Percentiles rank a stretch among this genome's conserved stretches.
These are phyloP conservation scores for Drosophila stalkeri DNA, from an alignment of 2,888 invertebrate species.

Conservation along the genomic window DNA sequence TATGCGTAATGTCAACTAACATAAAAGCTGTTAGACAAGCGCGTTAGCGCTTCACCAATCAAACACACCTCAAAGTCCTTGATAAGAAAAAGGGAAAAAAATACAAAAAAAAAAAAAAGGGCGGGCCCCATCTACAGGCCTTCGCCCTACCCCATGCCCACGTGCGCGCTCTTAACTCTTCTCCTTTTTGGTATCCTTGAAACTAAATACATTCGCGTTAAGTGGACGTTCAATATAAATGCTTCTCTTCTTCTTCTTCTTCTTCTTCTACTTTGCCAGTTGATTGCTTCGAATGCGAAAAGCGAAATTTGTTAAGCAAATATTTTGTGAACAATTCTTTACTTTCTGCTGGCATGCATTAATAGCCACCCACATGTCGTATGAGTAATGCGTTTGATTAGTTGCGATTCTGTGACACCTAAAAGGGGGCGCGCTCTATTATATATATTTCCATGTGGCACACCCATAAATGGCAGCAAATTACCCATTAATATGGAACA, in stretches of 20 bases:
- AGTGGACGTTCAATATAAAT: constrained; percentile 49
- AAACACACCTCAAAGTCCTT: constrained; percentile 73
- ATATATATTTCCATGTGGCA: constrained; percentile 33
- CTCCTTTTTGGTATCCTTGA: constrained; percentile 60
- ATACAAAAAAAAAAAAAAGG: constrained; percentile 32
- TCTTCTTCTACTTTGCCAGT: not conserved
- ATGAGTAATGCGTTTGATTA: constrained; percentile 59
- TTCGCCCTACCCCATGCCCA: not conserved
- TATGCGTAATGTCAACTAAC: constrained; percentile 59
- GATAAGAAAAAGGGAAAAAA: constrained; percentile 39
- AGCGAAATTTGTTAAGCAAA: constrained; percentile 42
- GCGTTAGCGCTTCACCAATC: constrained; percentile 1
- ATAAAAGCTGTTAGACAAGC: constrained; percentile 41
- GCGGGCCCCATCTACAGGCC: not conserved
- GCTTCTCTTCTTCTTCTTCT: not conserved
- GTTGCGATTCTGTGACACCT: constrained; percentile 29
- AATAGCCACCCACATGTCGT: constrained; percentile 53
- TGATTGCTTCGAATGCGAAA: not conserved
- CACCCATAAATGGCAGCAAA: constrained; percentile 39
- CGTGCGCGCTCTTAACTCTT: constrained; percentile 11
- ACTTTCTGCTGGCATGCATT: constrained; percentile 26
- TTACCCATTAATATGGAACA: constrained; percentile 30
- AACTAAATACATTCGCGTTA: constrained; percentile 59
- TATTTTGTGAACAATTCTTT: constrained; percentile 38
- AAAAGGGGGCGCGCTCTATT: constrained; percentile 37